These are phyloP conservation scores for Deilephila elpenor DNA, from an alignment of 2,888 invertebrate genomes.

Conservation along the genomic window DNA sequence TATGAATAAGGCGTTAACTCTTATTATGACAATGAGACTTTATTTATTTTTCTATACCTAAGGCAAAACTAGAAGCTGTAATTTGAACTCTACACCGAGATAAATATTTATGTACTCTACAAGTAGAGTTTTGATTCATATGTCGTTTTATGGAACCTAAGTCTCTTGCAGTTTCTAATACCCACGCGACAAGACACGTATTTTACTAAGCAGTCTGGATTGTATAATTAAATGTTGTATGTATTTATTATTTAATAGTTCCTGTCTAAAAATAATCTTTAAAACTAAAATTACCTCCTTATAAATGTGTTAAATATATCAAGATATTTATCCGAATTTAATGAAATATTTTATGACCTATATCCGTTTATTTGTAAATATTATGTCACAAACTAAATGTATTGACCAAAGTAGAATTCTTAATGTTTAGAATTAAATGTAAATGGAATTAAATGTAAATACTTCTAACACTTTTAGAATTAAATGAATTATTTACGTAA, in stretches of 20 bases:
- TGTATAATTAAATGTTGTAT: neutral
- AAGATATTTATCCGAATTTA: constrained; percentile 13
- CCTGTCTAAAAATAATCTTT: too few species aligned
- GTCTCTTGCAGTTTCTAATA: neutral
- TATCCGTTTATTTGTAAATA: neutral
- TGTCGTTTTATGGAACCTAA: neutral
- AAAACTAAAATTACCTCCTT: too few species aligned
- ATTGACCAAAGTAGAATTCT: neutral
- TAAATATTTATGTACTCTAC: too few species aligned
- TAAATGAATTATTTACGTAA: neutral
- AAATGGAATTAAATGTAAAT: constrained; percentile 4
- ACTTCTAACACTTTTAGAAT: neutral
- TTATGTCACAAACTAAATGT: neutral
- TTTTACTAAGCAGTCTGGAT: neutral
- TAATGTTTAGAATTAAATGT: neutral
- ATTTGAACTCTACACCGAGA: too few species aligned
- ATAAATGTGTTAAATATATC: neutral
- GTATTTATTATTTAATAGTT: neutral
- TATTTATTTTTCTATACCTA: too few species aligned
- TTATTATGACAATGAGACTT: too few species aligned
- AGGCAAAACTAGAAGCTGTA: too few species aligned
- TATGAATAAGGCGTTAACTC: too few species aligned
- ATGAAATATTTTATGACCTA: neutral
- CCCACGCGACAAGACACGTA: neutral
- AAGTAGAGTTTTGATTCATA: too few species aligned